Conservation (phyloP, 2,888 invertebrate genomes). For the Stictocephala bisonia region DNA sequence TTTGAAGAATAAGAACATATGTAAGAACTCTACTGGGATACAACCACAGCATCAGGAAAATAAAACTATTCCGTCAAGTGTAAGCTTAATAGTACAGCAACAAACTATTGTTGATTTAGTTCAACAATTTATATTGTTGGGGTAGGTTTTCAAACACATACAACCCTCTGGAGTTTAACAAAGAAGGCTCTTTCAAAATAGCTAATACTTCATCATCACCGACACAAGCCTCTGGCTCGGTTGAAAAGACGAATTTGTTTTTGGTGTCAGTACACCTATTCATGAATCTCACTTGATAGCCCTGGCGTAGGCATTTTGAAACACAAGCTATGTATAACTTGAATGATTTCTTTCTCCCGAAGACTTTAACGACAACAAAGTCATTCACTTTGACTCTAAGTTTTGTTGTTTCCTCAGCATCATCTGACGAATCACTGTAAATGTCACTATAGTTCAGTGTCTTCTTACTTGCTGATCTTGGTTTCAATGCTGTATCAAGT, state of each 20-base stretch:
- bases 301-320: conserved; percentile 5
- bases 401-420: conserved; percentile 15
- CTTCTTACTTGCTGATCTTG: neutral
- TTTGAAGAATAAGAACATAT: conserved; percentile 22
- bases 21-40: neutral
- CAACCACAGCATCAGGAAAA: conserved; percentile 2
- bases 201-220: conserved; percentile 14
- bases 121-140: conserved; percentile 28
- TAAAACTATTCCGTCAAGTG: conserved; percentile 12
- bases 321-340: conserved; percentile 25
- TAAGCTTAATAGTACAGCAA: conserved; percentile 19
- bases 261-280: conserved; percentile 28
- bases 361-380: conserved; percentile 33
- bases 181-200: conserved; percentile 31
- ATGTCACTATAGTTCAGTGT: neutral
- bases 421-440: conserved; percentile 7
- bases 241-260: conserved; percentile 28
- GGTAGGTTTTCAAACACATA: conserved; percentile 31
- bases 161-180: conserved; percentile 28
- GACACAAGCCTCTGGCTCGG: conserved; percentile 24
- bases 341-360: conserved; percentile 5
- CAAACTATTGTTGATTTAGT: conserved; percentile 16
- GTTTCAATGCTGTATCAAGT: conserved; percentile 18
- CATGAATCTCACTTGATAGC: conserved; percentile 14
- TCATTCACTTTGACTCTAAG: conserved; percentile 27